Percentiles rank a stretch among this genome's conserved stretches.
These are phyloP conservation scores for Tortrix viridana DNA, from an alignment of 2,888 invertebrate genomes.

Conservation along the genomic window DNA sequence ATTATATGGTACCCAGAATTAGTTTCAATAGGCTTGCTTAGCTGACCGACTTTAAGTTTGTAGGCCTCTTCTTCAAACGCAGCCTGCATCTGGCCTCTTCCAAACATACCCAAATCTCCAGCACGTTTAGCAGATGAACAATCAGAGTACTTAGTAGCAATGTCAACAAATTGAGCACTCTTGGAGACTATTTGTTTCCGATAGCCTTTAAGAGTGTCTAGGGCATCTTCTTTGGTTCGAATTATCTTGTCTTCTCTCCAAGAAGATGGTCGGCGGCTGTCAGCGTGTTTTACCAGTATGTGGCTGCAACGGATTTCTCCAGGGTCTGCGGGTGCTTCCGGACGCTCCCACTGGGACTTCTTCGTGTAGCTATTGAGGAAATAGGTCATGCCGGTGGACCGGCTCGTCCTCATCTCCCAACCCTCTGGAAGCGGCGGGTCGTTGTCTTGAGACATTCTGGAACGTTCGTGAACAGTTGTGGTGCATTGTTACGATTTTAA, in stretches of 20 bases:
- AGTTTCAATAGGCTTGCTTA: slow-evolving; percentile 96
- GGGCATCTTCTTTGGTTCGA: slow-evolving; percentile 95
- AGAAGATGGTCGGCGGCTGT: slow-evolving; percentile 96
- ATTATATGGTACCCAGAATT: slow-evolving; percentile 99
- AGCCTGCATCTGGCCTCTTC: slow-evolving; percentile 97
- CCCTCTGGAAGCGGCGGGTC: slow-evolving; percentile 90
- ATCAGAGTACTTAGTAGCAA: slow-evolving; percentile 97
- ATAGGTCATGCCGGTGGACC: slow-evolving; percentile 95
- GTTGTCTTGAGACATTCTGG: slow-evolving; percentile 77
- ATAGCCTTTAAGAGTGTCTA: slow-evolving; percentile 92
- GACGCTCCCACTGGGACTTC: slow-evolving; percentile 98
- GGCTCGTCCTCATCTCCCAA: slow-evolving; percentile 96
- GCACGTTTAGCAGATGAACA: slow-evolving; percentile 98
- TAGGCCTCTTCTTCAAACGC: slow-evolving; percentile 99
- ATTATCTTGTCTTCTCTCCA: slow-evolving; percentile 98
- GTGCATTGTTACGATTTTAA: slow-evolving; percentile 39
- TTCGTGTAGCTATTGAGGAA: slow-evolving; percentile 98
- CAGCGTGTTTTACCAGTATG: slow-evolving; percentile 95
- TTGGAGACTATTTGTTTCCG: slow-evolving; percentile 92
- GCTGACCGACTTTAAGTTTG: slow-evolving; percentile 94
- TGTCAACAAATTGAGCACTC: slow-evolving; percentile 91
- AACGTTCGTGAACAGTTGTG: slow-evolving; percentile 54
- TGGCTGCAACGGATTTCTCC: slow-evolving; percentile 94
- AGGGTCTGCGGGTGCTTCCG: slow-evolving; percentile 92
- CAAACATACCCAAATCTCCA: slow-evolving; percentile 97